Conservation (phyloP, 2,888 invertebrate genomes). For the Ditylenchus weischeri region DNA sequence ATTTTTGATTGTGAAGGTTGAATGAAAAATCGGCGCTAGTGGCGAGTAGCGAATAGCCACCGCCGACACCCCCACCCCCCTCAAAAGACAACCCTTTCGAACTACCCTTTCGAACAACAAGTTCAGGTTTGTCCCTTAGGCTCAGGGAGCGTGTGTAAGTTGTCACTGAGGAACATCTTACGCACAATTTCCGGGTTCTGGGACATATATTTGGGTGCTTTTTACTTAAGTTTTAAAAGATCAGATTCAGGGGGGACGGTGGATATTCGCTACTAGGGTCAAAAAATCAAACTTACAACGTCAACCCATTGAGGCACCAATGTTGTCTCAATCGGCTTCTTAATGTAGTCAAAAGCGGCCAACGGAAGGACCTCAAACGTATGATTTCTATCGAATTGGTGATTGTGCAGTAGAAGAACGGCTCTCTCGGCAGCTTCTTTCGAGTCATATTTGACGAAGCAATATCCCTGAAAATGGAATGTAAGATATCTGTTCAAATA, state of each 20-base stretch:
- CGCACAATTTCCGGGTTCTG: too few relatives aligned
- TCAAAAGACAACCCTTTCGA: too few relatives aligned
- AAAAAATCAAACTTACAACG: slow-evolving; percentile 57
- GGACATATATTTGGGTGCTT: too few relatives aligned
- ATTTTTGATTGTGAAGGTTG: not conserved
- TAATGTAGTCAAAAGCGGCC: slow-evolving; percentile 66
- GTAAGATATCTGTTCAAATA: not conserved
- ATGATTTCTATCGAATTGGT: slow-evolving; percentile 91
- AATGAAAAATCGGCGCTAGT: slow-evolving; percentile 15
- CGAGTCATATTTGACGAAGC: slow-evolving; percentile 48
- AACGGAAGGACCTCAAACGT: slow-evolving; percentile 68
- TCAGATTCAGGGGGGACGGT: too few relatives aligned
- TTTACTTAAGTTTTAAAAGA: too few relatives aligned
- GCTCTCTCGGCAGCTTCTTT: slow-evolving; percentile 68
- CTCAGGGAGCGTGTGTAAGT: too few relatives aligned
- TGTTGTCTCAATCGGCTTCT: slow-evolving; percentile 81
- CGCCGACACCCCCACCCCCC: too few relatives aligned
- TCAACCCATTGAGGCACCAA: slow-evolving; percentile 90
- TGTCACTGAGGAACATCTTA: too few relatives aligned
- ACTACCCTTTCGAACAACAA: too few relatives aligned
- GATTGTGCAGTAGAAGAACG: slow-evolving; percentile 80
- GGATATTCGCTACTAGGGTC: too few relatives aligned
- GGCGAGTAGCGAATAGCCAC: too few relatives aligned
- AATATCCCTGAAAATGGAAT: slow-evolving; percentile 47
- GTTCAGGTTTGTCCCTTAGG: too few relatives aligned